Evolutionary conservation across 2,888 invertebrate genomes (phyloP), one percentile per base, ranked within the genome.

Genomic region (Nomada fucata): DNA sequence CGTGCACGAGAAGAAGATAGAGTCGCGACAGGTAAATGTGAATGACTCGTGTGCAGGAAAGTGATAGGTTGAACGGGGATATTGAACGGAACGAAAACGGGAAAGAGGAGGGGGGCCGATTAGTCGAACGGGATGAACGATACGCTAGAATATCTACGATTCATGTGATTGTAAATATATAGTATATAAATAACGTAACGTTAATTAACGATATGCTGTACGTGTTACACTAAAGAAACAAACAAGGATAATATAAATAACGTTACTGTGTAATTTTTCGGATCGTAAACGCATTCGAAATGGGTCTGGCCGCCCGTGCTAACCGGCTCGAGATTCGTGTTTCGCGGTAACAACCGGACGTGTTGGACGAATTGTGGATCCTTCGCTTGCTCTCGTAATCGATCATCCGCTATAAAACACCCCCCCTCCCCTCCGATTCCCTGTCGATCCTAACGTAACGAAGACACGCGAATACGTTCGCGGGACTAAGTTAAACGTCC

Each of bases 81-180:
- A 7, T 7, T 59, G 36, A n/a, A 53, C n/a, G 36, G 79, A 73
- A 81, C 36, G 67, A 47, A 82, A 79, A 78, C 23, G 59, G 29
- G 44, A 52, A 59, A 78, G 72, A 60, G 69, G 52, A n/a, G 55
- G 23, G 50, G 36, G 36, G 74, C 47, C 44, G 63, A 67, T 53
- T 67, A 57, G 75, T 69, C 44, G 64, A 71, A 53, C 83, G 85
- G 91, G 90, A 91, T 90, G 92, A 92, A 90, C 88, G 91, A 93
- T 92, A 91, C 91, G 83, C 80, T 92, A 92, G 91, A 90, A 91
- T 92, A 92, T 92, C 92, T 91, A 92, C 92, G 91, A 93, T 93
- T 93, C 91, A 93, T 93, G 93, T 93, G 93, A 93, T 93, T 93
- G 93, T 93, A 93, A 93, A 93, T 93, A 93, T 82, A 91, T 92